Evolutionary conservation across 92 coral and sea anemone species (phyloP).

Genomic region (Parazoanthus darwini): DNA sequence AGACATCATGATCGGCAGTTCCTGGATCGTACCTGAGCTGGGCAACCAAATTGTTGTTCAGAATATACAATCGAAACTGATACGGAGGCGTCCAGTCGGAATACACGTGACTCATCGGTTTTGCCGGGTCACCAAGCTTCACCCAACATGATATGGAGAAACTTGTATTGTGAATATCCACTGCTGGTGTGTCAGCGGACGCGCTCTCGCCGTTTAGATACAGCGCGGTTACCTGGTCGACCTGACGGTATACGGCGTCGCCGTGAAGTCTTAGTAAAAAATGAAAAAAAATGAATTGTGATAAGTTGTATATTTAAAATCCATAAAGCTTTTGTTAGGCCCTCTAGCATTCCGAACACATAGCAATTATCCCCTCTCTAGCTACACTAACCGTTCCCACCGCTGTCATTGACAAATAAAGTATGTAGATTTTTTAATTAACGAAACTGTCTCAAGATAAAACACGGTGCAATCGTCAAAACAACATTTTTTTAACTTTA

Average conservation of each 20-base stretch:
- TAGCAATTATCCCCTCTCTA: no score
- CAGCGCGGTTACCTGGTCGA: conserved; percentile 26
- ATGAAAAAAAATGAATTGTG: no score
- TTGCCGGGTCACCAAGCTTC: conserved; percentile 46
- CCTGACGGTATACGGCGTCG: conserved; percentile 13
- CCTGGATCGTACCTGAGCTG: conserved; percentile 10
- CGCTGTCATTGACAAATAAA: no score
- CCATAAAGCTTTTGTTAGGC: no score
- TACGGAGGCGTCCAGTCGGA: conserved; percentile 53
- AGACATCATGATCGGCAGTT: neutral
- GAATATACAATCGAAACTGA: conserved; percentile 45
- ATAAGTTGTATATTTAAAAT: no score
- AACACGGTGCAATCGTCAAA: no score
- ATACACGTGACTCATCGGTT: conserved; percentile 44
- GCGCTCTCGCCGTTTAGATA: conserved; percentile 46
- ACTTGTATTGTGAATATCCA: conserved; percentile 50
- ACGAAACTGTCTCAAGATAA: no score
- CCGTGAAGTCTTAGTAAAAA: conserved; percentile 6
- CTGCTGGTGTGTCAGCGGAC: conserved; percentile 57
- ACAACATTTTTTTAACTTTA: no score
- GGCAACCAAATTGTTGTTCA: neutral
- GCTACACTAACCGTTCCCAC: no score
- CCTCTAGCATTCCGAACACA: no score
- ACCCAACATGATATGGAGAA: conserved; percentile 49
- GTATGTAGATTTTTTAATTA: no score